A percentile compares a stretch with the other conserved stretches of the same genome.
These are phyloP conservation scores for Mormyrops boulengeri DNA, from an alignment of 2,797 vertebrate species.

Conservation along the genomic window DNA sequence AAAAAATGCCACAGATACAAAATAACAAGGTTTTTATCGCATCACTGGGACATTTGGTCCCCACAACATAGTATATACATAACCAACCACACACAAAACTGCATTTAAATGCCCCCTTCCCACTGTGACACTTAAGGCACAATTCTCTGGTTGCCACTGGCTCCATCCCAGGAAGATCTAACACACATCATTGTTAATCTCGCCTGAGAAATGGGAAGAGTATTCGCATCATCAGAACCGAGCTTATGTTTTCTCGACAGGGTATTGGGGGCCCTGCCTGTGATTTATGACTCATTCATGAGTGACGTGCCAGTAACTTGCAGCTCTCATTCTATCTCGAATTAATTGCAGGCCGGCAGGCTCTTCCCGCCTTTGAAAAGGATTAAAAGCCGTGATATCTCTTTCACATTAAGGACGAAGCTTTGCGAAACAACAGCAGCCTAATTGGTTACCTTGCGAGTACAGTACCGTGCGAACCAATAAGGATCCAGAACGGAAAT, in stretches of 20 bases:
- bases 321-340: constrained; percentile 55
- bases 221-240: constrained; percentile 57
- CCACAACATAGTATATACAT: background rate
- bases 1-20: background rate
- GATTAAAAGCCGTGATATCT: constrained; percentile 41
- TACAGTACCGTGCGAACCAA: background rate
- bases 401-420: constrained; percentile 39
- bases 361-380: constrained; percentile 48
- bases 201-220: constrained; percentile 53
- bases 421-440: constrained; percentile 48
- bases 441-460: constrained; percentile 13
- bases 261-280: constrained; percentile 51
- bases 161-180: constrained; percentile 41
- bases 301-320: constrained; percentile 50
- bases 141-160: constrained; percentile 31
- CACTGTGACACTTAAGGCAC: constrained; percentile 25
- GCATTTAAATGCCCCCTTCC: constrained; percentile 12
- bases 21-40: background rate
- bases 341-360: constrained; percentile 57
- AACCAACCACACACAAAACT: background rate
- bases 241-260: constrained; percentile 66
- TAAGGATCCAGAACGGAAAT: background rate
- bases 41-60: background rate
- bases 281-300: constrained; percentile 33
- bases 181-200: constrained; percentile 54